Evolutionary conservation across 2,113 vertebrate genomes (phyloP), one percentile per base, ranked within the genome.

Genomic region (Nerophis ophidion): DNA sequence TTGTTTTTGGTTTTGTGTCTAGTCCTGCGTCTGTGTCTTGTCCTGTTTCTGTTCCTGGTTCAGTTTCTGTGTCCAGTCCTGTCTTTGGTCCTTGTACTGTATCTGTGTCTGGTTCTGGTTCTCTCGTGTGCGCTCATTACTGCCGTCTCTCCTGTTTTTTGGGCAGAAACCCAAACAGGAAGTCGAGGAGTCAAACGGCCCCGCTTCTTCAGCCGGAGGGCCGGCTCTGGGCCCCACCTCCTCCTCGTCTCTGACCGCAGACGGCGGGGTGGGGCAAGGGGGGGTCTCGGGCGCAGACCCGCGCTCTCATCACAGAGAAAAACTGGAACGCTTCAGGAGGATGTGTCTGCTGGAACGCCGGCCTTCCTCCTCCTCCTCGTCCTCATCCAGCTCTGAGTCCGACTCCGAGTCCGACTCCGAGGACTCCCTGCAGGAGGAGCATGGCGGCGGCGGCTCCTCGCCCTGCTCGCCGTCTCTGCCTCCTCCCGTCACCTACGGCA

Each of bases 271-370:
- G 2, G 65, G 34, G 11, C 38, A 8, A 0, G 66, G 62, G 0
- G 76, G 63, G 6, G 36, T 74, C 3, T 74, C 87, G 1, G 86
- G 81, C 17, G 90, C 9, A 6, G 91, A 93, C 60, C 92, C 90
- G 76, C 89, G 92, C 0, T 92, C 91, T 0, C 92, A 93, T 16
- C 93, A 95, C 78, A 70, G 94, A 0, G 94, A 96, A 87, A 95
- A 95, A 51, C 86, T 96, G 15, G 94, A 96, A 68, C 91, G 92
- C 17, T 96, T 96, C 59, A 94, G 93, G 83, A 88, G 92, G 65
- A 96, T 95, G 94, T 96, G 94, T 71, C 85, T 94, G 56, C 77
- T 95, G 72, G 93, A 96, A 81, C 90, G 94, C 1, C 91, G 91
- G 7, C 89, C 89, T 0, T 87, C 89, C 36, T 93, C 91, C 0